These are phyloP conservation scores for Alligator sinensis DNA, from an alignment of 2,113 vertebrate genomes.

Conservation along the genomic window DNA sequence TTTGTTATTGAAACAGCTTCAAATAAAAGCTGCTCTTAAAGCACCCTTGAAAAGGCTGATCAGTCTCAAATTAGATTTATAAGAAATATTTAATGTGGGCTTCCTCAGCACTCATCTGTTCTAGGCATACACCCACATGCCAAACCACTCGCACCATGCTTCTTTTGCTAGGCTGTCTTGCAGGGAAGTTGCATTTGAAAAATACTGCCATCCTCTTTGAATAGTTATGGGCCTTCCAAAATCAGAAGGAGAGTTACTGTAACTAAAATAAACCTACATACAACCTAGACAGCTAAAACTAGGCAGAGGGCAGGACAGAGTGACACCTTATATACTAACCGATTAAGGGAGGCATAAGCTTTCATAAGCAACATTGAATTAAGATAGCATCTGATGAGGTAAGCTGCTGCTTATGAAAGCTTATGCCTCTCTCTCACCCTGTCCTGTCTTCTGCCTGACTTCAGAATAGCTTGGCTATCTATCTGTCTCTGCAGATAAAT, in stretches of 20 bases:
- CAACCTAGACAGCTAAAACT: not conserved
- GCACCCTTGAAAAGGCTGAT: not conserved
- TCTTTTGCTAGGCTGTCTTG: not conserved
- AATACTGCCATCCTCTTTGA: not conserved
- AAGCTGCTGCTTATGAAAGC: too few relatives aligned
- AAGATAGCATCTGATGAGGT: too few relatives aligned
- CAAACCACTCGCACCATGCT: fast-evolving
- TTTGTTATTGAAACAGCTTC: not conserved
- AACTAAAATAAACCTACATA: not conserved
- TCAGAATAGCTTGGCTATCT: too few relatives aligned
- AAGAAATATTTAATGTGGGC: not conserved
- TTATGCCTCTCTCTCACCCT: too few relatives aligned
- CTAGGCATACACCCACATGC: not conserved
- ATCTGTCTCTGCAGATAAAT: not conserved
- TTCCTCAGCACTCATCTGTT: not conserved
- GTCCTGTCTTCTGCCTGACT: too few relatives aligned
- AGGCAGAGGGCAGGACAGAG: too few relatives aligned
- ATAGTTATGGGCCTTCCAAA: not conserved
- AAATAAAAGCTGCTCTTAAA: not conserved
- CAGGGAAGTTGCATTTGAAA: not conserved
- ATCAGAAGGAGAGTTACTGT: not conserved
- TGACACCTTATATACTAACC: too few relatives aligned
- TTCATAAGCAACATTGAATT: too few relatives aligned
- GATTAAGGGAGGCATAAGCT: too few relatives aligned
- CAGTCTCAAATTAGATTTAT: not conserved